Evolutionary conservation across 2,888 invertebrate genomes (phyloP).

Genomic region (Cataglyphis cursor): DNA sequence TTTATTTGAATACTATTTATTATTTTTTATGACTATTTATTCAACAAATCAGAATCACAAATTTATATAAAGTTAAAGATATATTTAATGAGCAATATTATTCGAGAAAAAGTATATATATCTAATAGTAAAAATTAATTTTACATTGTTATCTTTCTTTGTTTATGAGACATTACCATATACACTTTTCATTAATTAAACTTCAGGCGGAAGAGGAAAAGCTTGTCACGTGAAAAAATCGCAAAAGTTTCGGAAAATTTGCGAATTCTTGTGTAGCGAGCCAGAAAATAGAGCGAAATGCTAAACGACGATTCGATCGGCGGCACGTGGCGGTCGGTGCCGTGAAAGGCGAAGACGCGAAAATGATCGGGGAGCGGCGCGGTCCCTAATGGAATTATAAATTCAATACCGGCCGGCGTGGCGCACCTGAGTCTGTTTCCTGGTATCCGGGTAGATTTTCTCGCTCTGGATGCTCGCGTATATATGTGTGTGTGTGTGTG

Average conservation of each 20-base stretch:
- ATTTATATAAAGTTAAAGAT: background rate
- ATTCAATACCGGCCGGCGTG: constrained; percentile 78
- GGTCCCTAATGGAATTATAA: constrained; percentile 82
- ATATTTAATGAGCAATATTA: background rate
- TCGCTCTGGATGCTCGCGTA: constrained; percentile 33
- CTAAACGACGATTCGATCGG: constrained; percentile 48
- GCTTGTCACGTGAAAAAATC: background rate
- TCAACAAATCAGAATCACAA: background rate
- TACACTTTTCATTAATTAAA: background rate
- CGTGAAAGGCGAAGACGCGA: constrained; percentile 70
- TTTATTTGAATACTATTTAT: background rate
- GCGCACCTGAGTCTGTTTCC: constrained; percentile 82
- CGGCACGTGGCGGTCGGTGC: constrained; percentile 65
- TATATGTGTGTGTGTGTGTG: background rate
- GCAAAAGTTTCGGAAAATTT: background rate
- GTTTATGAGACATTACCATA: background rate
- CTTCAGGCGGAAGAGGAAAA: background rate
- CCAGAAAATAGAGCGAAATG: constrained; percentile 32
- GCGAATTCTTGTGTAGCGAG: constrained; percentile 24
- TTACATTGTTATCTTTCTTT: background rate
- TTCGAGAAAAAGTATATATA: background rate
- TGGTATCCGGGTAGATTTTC: constrained; percentile 73
- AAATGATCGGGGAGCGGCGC: constrained; percentile 72
- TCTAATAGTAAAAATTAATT: background rate
- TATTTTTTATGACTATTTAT: background rate